Conservation (phyloP, 2,113 vertebrate genomes). For the Andinoacara biseriatus region DNA sequence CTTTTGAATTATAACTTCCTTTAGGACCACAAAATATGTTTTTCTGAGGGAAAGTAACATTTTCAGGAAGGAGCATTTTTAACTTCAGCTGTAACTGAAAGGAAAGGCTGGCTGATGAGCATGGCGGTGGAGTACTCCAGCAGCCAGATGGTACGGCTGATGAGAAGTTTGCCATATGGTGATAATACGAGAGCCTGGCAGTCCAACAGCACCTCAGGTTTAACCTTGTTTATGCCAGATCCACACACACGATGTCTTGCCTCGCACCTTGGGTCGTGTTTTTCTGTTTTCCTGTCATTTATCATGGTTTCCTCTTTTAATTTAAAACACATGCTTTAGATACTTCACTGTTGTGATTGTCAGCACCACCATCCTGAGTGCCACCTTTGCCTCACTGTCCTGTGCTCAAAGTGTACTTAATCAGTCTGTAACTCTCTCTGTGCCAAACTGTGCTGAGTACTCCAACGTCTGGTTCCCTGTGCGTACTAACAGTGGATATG, state of each 20-base stretch:
- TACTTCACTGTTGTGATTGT: background rate
- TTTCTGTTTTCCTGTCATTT: background rate
- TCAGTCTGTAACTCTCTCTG: background rate
- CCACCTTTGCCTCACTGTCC: background rate
- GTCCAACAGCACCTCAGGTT: conserved; percentile 40
- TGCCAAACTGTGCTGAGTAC: background rate
- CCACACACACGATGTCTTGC: background rate
- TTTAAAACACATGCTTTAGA: background rate
- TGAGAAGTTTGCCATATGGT: conserved; percentile 48
- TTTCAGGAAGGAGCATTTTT: background rate
- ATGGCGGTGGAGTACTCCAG: background rate
- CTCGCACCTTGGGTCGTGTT: background rate
- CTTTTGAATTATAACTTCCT: background rate
- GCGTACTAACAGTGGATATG: background rate
- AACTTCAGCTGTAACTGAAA: background rate
- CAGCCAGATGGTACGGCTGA: conserved; percentile 42
- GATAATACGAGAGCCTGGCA: conserved; percentile 30
- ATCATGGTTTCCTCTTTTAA: conserved; percentile 2
- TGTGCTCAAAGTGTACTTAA: background rate
- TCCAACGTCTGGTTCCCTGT: background rate
- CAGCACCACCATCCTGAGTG: background rate
- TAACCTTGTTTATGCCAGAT: conserved; percentile 30
- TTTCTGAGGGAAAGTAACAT: background rate
- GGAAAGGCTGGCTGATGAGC: background rate
- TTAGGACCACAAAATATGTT: background rate